A percentile compares a stretch with the other conserved stretches of the same genome.
phyloP scores from a whole-genome alignment of 1,140 invertebrate genomes.

The Lasaia peninsularis region DNA sequence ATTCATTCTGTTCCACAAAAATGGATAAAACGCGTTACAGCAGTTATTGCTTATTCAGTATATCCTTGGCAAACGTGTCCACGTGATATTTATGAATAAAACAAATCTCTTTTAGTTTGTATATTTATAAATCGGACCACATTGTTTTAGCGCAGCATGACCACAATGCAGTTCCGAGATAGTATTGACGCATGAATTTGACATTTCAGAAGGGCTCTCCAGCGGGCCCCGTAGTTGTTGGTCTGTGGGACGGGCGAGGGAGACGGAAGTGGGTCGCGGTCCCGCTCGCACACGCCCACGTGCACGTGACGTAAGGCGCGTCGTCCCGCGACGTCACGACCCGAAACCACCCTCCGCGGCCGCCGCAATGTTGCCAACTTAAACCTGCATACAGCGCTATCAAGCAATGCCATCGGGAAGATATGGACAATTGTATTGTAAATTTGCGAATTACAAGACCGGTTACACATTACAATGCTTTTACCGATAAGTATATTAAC shows the following conservation, averaged over 20 bases:
- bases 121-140: not conserved
- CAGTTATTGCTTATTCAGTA: not conserved
- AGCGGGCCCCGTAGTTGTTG: constrained; percentile 51
- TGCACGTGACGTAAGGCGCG: constrained; percentile 65
- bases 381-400: not conserved
- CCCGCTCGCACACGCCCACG: constrained; percentile 59
- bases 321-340: constrained; percentile 48
- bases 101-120: not conserved
- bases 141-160: constrained; percentile 14
- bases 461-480: no score
- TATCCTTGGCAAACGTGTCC: not conserved
- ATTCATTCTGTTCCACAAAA: not conserved
- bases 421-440: no score
- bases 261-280: constrained; percentile 27
- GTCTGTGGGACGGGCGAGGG: constrained; percentile 31
- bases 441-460: no score
- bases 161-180: constrained; percentile 60
- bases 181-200: constrained; percentile 47
- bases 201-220: constrained; percentile 51
- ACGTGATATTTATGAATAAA: not conserved
- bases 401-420: no score
- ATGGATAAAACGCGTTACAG: not conserved
- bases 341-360: constrained; percentile 31
- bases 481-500: no score
- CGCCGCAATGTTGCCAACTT: constrained; percentile 23